Evolutionary conservation across 2,888 invertebrate species (phyloP), one percentile per base, ranked within the genome.

Genomic region (Plusia festucae): DNA sequence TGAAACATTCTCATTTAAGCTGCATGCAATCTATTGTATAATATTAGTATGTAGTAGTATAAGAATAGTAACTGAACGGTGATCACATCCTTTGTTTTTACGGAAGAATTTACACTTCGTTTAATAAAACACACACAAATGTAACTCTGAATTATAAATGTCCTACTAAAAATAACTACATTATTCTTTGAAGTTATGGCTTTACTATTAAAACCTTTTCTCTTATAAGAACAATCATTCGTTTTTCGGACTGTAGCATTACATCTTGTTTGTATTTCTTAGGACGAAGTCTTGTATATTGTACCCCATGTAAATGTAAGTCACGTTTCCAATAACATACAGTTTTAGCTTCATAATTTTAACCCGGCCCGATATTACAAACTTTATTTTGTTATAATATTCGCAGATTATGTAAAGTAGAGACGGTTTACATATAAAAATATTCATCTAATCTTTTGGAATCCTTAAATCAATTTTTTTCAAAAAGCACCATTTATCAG

Each of bases 311-410:
- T 93, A 93, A 93, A 94, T 94, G 94, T 94, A 93, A 92, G 94
- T 93, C 94, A 95, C 94, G 94, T 94, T 93, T 95, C 94, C 94
- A 95, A 95, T 95, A 95, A 94, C 93, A 91, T 92, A 91, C 94
- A 93, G 93, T 94, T 94, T 94, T 92, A 93, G 93, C 93, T 93
- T 94, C 94, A 94, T 94, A 94, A 94, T 94, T 94, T 94, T 89
- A 93, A 92, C 93, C 92, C 92, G 82, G 85, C 87, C 91, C 91
- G 90, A 92, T 94, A 93, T 94, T 91, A 92, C 89, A 93, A 90
- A 93, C 88, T 92, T 92, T 92, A 93, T 93, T 93, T 91, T 91
- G 92, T 92, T 91, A 91, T 90, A 90, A 92, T 92, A 93, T 90
- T 90, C 89, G 86, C 88, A 70, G 58, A n/a, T 71, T 73, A 78